Evolutionary conservation across 2,797 vertebrate species (phyloP), one percentile per base, ranked within the genome.

Genomic region (Catharus ustulatus): DNA sequence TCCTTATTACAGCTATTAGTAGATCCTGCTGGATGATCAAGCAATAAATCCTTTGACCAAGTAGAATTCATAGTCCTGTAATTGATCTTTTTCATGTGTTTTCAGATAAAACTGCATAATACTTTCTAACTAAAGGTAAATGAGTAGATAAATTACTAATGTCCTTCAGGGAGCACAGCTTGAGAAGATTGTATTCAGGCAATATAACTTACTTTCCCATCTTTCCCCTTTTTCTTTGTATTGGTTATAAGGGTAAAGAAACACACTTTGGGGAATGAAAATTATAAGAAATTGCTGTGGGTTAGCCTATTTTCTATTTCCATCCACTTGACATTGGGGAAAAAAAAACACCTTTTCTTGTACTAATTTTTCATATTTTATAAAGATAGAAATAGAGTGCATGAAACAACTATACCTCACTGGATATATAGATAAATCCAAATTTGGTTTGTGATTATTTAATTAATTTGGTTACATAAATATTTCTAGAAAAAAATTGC

Each of bases 121-220:
- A 46, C 49, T 83, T 90, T 91, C 59, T 73, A 87, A 62, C 34
- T 78, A 66, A 82, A 93, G 20, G 42, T 79, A 90, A 84, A 95
- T 43, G 29, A 90, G 36, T 48, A 87, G 55, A 54, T 89, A 79
- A 87, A 89, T 93, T 87, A 27, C 52, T 48, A 34, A 79, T 32
- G 32, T 66, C 72, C 63, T 92, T 90, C 55, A 92, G 23, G 46
- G n/a, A 78, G 2, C 17, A 62, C 32, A 75, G 42, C 16, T 82
- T 38, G 9, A 84, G 40, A 76, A 93, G 92, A 90, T 32, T 66
- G 2, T 22, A 38, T 73, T 68, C 38, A 86, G 36, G 16, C 43
- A 63, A 32, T 49, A 71, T 15, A 68, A 42, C 15, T 66, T 62
- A 42, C 54, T 79, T 90, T 52, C 5, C 10, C 8, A 55, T 12